phyloP scores from a whole-genome alignment of 35 echinoderm and acorn worm genomes.

The Heliocidaris erythrogramma region DNA sequence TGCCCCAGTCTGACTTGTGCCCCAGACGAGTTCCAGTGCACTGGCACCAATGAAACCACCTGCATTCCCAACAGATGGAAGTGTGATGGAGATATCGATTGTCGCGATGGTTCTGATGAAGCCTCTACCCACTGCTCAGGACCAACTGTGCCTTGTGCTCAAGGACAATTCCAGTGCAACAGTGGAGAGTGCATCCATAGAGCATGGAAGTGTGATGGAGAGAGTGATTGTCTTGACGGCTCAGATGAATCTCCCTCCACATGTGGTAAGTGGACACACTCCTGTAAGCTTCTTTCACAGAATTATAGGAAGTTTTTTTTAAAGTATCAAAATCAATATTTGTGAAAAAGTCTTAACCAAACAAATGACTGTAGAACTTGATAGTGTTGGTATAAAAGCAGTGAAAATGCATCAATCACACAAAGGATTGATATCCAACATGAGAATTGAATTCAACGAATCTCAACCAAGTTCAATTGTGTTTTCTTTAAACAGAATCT shows the following conservation, averaged over 20 bases:
- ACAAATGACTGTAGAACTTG: no score
- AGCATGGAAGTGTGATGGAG: slow-evolving; percentile 79
- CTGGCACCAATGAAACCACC: slow-evolving; percentile 37
- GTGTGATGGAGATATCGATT: slow-evolving; percentile 71
- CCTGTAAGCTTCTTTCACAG: neutral
- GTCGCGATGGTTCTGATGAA: slow-evolving; percentile 64
- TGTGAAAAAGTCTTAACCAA: neutral
- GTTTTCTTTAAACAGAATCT: neutral
- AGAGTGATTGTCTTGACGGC: slow-evolving; percentile 69
- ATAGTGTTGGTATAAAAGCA: no score
- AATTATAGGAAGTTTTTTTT: neutral
- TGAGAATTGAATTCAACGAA: no score
- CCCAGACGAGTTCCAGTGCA: slow-evolving; percentile 68
- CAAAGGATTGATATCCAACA: no score
- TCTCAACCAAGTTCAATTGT: neutral
- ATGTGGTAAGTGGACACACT: slow-evolving; percentile 65
- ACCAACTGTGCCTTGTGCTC: slow-evolving; percentile 33
- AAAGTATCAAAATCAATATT: neutral
- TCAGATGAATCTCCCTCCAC: slow-evolving; percentile 59
- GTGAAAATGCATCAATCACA: no score
- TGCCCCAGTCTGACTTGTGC: slow-evolving; percentile 66
- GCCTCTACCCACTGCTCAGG: neutral
- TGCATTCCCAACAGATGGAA: slow-evolving; percentile 64
- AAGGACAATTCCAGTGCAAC: slow-evolving; percentile 53
- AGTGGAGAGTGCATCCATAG: slow-evolving; percentile 72